These are phyloP conservation scores for Chamaetylas fuelleborni DNA, from an alignment of 2,113 vertebrate genomes.

Conservation along the genomic window DNA sequence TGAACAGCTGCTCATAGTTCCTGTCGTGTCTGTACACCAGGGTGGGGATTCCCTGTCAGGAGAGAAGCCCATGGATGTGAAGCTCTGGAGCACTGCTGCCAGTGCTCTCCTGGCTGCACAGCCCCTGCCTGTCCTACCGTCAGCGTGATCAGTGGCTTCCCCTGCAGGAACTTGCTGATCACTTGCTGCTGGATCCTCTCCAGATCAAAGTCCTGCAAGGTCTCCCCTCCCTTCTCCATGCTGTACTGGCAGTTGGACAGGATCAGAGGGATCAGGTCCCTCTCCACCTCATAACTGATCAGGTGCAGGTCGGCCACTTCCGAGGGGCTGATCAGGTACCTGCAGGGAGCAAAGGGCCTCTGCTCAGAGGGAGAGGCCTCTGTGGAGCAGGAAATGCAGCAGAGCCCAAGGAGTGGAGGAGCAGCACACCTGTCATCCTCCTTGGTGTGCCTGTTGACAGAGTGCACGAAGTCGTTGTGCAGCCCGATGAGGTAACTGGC, in stretches of 20 bases:
- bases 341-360: slow-evolving; percentile 25
- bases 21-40: slow-evolving; percentile 85
- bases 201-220: slow-evolving; percentile 84
- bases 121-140: slow-evolving; percentile 66
- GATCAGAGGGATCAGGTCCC: slow-evolving; percentile 86
- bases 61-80: neutral
- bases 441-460: slow-evolving; percentile 73
- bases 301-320: slow-evolving; percentile 90
- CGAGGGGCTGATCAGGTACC: slow-evolving; percentile 83
- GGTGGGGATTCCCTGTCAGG: slow-evolving; percentile 87
- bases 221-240: slow-evolving; percentile 84
- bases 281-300: slow-evolving; percentile 87
- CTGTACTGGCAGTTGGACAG: slow-evolving; percentile 93
- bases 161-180: slow-evolving; percentile 84
- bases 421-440: slow-evolving; percentile 78
- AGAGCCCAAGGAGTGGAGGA: neutral
- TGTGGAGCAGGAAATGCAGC: neutral
- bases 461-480: slow-evolving; percentile 85
- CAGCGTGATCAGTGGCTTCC: slow-evolving; percentile 85
- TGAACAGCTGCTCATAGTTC: slow-evolving; percentile 88
- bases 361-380: neutral
- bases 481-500: slow-evolving; percentile 89
- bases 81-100: neutral
- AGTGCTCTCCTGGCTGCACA: neutral
- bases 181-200: slow-evolving; percentile 90